phyloP scores from a whole-genome alignment of 2,888 invertebrate species.

The Syritta pipiens region DNA sequence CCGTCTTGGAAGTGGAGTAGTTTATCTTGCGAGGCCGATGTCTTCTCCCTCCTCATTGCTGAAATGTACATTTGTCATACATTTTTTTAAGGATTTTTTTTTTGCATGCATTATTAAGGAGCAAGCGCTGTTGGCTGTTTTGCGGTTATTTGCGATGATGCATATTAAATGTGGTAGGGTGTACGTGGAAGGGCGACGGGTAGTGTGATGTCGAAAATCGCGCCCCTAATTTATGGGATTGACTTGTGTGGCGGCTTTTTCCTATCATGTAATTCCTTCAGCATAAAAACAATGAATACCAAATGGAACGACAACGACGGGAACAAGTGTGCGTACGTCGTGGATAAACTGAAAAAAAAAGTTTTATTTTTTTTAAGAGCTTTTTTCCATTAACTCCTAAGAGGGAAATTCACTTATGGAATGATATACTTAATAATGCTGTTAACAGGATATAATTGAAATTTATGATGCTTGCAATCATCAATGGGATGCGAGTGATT shows the following conservation, averaged over 20 bases:
- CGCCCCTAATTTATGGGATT: conserved; percentile 69
- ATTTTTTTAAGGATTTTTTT: conserved; percentile 51
- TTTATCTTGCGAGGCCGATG: conserved; percentile 63
- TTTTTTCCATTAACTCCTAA: conserved; percentile 61
- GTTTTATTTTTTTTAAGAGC: conserved; percentile 57
- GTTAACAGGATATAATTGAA: conserved; percentile 58
- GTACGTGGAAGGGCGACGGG: conserved; percentile 31
- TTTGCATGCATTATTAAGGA: conserved; percentile 67
- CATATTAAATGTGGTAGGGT: conserved; percentile 62
- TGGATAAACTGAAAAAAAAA: conserved; percentile 52
- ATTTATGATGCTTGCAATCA: conserved; percentile 50
- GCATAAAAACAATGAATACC: conserved; percentile 62
- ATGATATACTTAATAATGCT: conserved; percentile 58
- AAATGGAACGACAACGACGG: conserved; percentile 55
- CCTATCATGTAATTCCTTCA: conserved; percentile 56
- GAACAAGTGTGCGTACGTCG: conserved; percentile 46
- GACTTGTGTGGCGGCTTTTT: conserved; percentile 50
- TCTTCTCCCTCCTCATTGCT: conserved; percentile 4
- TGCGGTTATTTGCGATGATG: conserved; percentile 69
- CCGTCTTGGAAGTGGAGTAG: conserved; percentile 65
- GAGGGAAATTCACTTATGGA: conserved; percentile 55
- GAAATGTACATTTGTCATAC: conserved; percentile 65
- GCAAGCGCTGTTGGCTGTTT: conserved; percentile 59
- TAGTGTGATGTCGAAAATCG: conserved; percentile 48
- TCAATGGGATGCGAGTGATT: too few relatives aligned